Conservation (phyloP, 2,888 invertebrate genomes). For the Altica lythri region DNA sequence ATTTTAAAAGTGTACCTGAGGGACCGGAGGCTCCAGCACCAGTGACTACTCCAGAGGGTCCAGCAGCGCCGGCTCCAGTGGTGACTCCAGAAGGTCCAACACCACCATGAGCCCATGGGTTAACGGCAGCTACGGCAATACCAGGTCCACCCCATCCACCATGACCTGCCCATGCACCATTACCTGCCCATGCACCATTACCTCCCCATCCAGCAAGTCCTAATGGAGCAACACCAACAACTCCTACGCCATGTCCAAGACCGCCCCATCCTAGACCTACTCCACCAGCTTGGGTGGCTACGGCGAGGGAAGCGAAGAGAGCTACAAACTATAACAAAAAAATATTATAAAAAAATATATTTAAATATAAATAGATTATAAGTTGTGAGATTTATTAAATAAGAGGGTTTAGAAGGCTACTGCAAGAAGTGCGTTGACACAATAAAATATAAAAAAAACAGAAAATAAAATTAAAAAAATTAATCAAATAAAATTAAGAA, state of each 20-base stretch:
- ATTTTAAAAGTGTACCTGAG: too few relatives aligned
- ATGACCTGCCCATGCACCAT: conserved; percentile 8
- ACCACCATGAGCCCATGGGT: conserved; percentile 25
- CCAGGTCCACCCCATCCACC: conserved; percentile 8
- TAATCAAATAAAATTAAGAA: too few relatives aligned
- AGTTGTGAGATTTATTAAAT: background rate
- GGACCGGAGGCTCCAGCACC: conserved; percentile 33
- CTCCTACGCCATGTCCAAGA: background rate
- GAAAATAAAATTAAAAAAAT: too few relatives aligned
- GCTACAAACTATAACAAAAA: conserved; percentile 4
- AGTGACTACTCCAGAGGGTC: conserved; percentile 30
- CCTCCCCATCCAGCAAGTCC: conserved; percentile 2
- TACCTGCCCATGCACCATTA: conserved; percentile 1
- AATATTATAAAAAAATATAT: background rate
- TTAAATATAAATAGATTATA: background rate
- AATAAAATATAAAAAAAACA: too few relatives aligned
- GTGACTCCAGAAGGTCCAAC: conserved; percentile 30
- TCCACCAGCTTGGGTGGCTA: conserved; percentile 2
- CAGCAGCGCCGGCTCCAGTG: conserved; percentile 29
- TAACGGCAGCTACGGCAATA: conserved; percentile 17
- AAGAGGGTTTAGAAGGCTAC: too few relatives aligned
- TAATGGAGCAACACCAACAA: conserved; percentile 4
- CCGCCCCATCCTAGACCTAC: background rate
- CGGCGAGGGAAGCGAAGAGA: conserved; percentile 10
- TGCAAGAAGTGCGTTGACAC: too few relatives aligned